A percentile compares a stretch with the other conserved stretches of the same genome.
Conservation (phyloP, 1,140 invertebrate species). For the Drosophila nannoptera region DNA sequence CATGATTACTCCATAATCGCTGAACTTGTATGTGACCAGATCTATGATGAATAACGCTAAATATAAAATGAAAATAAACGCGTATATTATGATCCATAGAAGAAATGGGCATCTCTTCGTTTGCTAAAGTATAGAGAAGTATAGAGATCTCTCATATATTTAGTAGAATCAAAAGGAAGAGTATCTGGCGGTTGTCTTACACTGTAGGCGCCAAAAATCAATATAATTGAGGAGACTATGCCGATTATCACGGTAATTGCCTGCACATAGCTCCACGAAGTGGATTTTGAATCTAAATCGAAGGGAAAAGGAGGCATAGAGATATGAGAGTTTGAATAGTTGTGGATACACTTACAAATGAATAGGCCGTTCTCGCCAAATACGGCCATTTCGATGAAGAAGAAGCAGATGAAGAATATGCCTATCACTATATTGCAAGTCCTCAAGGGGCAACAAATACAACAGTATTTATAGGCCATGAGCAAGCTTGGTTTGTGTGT, state of each 20-base stretch:
- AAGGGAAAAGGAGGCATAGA: background rate
- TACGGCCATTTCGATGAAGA: conserved; percentile 38
- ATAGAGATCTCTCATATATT: no score
- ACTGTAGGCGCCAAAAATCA: conserved; percentile 37
- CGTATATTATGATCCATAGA: conserved; percentile 31
- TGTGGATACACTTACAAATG: conserved; percentile 26
- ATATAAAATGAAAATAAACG: conserved; percentile 19
- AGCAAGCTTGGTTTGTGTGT: background rate
- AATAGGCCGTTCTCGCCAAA: conserved; percentile 38
- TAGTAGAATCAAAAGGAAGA: no score
- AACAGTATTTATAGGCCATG: conserved; percentile 29
- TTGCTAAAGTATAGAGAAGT: conserved; percentile 11
- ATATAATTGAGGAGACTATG: conserved; percentile 14
- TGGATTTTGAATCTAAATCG: conserved; percentile 8
- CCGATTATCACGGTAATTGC: conserved; percentile 5
- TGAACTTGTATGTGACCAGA: background rate
- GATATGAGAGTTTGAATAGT: no score
- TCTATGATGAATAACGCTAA: conserved; percentile 15
- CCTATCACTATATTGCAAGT: conserved; percentile 40
- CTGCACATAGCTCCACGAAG: conserved; percentile 29
- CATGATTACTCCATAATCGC: background rate
- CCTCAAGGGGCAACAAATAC: conserved; percentile 32
- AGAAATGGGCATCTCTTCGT: conserved; percentile 26
- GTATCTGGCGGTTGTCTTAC: conserved; percentile 14
- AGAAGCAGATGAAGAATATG: conserved; percentile 23